Percentiles rank a stretch among this genome's conserved stretches.
Evolutionary conservation across 1,140 invertebrate genomes (phyloP).

Genomic region (Planococcus citri): DNA sequence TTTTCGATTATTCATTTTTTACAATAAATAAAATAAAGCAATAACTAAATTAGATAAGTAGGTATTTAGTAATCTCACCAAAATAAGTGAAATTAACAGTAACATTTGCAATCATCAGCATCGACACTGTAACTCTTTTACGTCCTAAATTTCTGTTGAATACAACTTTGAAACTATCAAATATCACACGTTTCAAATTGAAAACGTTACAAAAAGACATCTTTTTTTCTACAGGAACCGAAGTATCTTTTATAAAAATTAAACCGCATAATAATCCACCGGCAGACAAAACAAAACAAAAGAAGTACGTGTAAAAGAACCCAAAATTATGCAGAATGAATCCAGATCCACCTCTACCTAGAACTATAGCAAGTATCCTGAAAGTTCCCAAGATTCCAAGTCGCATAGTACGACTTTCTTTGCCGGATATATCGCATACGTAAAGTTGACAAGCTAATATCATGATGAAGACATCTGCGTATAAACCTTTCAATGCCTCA

Average conservation of each 20-base stretch:
- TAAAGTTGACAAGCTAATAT: neutral
- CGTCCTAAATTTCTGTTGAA: neutral
- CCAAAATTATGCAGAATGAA: neutral
- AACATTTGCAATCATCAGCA: neutral
- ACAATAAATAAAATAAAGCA: too few relatives aligned
- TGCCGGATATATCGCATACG: conserved; percentile 29
- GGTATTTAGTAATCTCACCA: too few relatives aligned
- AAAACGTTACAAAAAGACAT: neutral
- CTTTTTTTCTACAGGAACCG: neutral
- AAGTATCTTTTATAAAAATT: neutral
- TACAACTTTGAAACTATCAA: neutral
- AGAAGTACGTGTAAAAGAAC: neutral
- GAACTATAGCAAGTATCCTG: conserved; percentile 18
- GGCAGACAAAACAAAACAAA: neutral
- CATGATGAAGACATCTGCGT: too few relatives aligned
- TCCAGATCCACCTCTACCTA: neutral
- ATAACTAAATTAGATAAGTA: too few relatives aligned
- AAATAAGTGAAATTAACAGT: too few relatives aligned
- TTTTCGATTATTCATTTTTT: too few relatives aligned
- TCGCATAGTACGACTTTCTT: conserved; percentile 29
- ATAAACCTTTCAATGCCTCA: neutral
- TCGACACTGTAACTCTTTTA: neutral
- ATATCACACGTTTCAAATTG: neutral
- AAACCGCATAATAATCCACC: neutral
- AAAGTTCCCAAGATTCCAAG: conserved; percentile 32